A percentile compares a stretch with the other conserved stretches of the same genome.
phyloP scores from a whole-genome alignment of 2,888 invertebrate genomes.

The Dascillus cervinus region DNA sequence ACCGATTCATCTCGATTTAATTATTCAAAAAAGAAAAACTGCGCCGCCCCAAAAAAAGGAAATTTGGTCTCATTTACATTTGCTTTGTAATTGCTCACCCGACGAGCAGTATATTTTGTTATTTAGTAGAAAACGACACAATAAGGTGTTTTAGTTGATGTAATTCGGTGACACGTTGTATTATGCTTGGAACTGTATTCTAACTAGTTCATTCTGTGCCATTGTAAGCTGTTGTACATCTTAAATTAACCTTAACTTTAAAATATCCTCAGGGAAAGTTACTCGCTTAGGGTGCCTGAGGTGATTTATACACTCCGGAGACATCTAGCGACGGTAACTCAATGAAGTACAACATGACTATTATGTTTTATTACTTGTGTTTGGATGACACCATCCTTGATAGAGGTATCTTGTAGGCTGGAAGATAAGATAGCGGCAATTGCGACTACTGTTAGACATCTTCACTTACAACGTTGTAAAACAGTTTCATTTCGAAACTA shows the following conservation, averaged over 20 bases:
- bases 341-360: slow-evolving; percentile 17
- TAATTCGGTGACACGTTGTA: slow-evolving; percentile 30
- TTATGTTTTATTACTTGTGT: neutral
- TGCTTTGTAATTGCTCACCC: slow-evolving; percentile 23
- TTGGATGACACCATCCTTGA: no score
- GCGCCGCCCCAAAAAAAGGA: slow-evolving; percentile 6
- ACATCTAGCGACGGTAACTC: slow-evolving; percentile 23
- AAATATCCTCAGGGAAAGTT: slow-evolving; percentile 28
- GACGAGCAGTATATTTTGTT: slow-evolving; percentile 25
- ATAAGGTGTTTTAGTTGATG: slow-evolving; percentile 18
- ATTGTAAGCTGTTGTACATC: slow-evolving; percentile 38
- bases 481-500: no score
- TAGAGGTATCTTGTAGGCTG: no score
- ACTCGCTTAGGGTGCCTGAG: slow-evolving; percentile 24
- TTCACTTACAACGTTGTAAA: no score
- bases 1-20: neutral
- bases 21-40: neutral
- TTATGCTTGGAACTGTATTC: slow-evolving; percentile 30
- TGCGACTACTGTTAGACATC: no score
- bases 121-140: slow-evolving; percentile 10
- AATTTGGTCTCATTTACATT: slow-evolving; percentile 24
- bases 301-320: slow-evolving; percentile 29
- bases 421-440: no score
- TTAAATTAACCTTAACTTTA: slow-evolving; percentile 37
- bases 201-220: slow-evolving; percentile 37